A percentile compares a stretch with the other conserved stretches of the same genome.
Conservation (phyloP, 2,888 invertebrate genomes). For the Campoplex capitator region DNA sequence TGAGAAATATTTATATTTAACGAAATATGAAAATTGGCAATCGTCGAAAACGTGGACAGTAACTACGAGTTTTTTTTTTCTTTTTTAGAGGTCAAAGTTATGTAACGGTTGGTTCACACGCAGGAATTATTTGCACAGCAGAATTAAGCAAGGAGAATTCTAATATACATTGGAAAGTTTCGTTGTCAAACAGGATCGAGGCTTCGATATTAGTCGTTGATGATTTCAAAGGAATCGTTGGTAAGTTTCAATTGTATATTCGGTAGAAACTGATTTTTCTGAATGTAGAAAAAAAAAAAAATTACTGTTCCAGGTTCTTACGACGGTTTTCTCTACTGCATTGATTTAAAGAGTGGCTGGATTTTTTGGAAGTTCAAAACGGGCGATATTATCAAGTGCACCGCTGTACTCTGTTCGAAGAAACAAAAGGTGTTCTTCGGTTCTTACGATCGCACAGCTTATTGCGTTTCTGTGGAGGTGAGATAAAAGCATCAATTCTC, state of each 20-base stretch:
- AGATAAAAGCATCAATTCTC: slow-evolving; percentile 63
- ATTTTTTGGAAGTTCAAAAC: slow-evolving; percentile 88
- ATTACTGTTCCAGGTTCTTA: slow-evolving; percentile 87
- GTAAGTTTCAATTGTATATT: slow-evolving; percentile 82
- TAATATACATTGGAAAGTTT: slow-evolving; percentile 84
- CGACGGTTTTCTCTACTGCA: slow-evolving; percentile 90
- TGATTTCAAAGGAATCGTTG: slow-evolving; percentile 87
- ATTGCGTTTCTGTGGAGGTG: slow-evolving; percentile 87
- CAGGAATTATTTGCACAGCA: slow-evolving; percentile 89
- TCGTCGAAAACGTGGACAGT: too few species aligned
- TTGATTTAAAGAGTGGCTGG: slow-evolving; percentile 86
- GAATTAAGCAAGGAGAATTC: slow-evolving; percentile 87
- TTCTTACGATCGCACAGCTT: slow-evolving; percentile 89
- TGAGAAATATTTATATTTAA: not conserved
- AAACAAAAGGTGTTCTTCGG: slow-evolving; percentile 87
- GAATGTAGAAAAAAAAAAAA: not conserved
- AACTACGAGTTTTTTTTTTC: not conserved
- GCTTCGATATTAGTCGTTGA: slow-evolving; percentile 86
- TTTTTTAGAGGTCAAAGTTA: slow-evolving; percentile 77
- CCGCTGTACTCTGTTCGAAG: slow-evolving; percentile 84
- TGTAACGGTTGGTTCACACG: slow-evolving; percentile 90
- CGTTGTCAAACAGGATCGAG: slow-evolving; percentile 90
- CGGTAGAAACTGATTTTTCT: not conserved
- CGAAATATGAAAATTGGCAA: not conserved
- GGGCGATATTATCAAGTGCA: slow-evolving; percentile 88